A percentile compares a stretch with the other conserved stretches of the same genome.
Evolutionary conservation across 2,113 vertebrate species (phyloP).

Genomic region (Nematolebias whitei): DNA sequence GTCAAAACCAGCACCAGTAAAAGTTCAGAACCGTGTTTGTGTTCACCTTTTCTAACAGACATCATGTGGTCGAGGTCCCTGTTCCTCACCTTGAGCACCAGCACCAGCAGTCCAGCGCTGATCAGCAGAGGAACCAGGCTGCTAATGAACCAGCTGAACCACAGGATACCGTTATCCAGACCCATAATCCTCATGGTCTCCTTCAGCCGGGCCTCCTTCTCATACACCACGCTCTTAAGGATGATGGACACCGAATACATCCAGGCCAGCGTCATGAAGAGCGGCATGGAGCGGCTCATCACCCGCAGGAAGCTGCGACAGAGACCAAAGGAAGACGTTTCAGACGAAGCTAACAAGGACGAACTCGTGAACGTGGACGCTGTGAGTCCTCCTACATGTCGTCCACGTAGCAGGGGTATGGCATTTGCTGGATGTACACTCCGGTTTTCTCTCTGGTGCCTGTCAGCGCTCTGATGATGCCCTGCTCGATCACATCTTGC

Average conservation of each 20-base stretch:
- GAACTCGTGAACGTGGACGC: neutral
- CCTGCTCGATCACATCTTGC: slow-evolving; percentile 94
- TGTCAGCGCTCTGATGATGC: slow-evolving; percentile 89
- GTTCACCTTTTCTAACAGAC: too few relatives aligned
- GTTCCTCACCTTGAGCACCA: slow-evolving; percentile 88
- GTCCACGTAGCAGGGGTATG: slow-evolving; percentile 96
- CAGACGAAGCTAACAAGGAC: neutral
- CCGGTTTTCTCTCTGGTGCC: slow-evolving; percentile 89
- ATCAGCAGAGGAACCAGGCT: slow-evolving; percentile 92
- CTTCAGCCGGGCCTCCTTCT: slow-evolving; percentile 96
- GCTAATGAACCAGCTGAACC: slow-evolving; percentile 98
- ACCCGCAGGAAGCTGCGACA: slow-evolving; percentile 89
- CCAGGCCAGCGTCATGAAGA: slow-evolving; percentile 98
- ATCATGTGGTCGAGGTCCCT: neutral
- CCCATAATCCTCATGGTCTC: slow-evolving; percentile 99
- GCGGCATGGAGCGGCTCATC: slow-evolving; percentile 96
- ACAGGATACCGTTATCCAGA: slow-evolving; percentile 90
- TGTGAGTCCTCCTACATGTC: slow-evolving; percentile 85
- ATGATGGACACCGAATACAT: slow-evolving; percentile 98
- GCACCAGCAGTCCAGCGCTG: slow-evolving; percentile 89
- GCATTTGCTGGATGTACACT: slow-evolving; percentile 98
- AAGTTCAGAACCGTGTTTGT: too few relatives aligned
- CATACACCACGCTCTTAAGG: slow-evolving; percentile 95
- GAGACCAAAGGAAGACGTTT: neutral
- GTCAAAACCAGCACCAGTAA: too few relatives aligned